Evolutionary conservation across 2,888 invertebrate species (phyloP), one percentile per base, ranked within the genome.

Genomic region (Elmis aenea): DNA sequence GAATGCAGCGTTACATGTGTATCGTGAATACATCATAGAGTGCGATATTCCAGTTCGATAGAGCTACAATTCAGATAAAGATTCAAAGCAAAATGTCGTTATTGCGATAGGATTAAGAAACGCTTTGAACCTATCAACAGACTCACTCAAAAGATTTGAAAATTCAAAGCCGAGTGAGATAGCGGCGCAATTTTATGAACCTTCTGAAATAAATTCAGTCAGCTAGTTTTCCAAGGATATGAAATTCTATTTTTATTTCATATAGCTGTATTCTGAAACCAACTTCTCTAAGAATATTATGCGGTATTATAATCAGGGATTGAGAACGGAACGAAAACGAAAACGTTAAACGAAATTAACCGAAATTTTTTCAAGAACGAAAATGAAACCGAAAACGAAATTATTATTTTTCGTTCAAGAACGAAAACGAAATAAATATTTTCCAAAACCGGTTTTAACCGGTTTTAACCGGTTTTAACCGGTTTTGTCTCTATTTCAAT

Each of bases 51-150:
- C 37, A 42, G 42, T 39, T 44, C 41, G 40, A 42, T 42, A 45
- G 20, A 35, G 37, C 30, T 35, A 33, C 41, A 44, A 35, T 31
- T 33, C 42, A 44, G 47, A 49, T 49, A 47, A 47, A 40, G 45
- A 43, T 46, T 48, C 45, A 33, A 49, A 49, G 45, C 36, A 29
- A 34, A 18, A 34, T 41, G 46, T 41, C 34, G 42, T 46, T 50
- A 50, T 45, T 44, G 40, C 43, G 48, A 40, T 36, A 30, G 41
- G 48, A 48, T 48, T 48, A 48, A 46, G 43, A 45, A 30, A 34
- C 39, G 34, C 22, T 34, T 45, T 45, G 34, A 42, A 38, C 42
- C 36, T 46, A 46, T 46, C 46, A 40, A 38, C 32, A 31, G 29
- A 30, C 10, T 32, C 32, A 30, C 10, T 28, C 27, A 30, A 38